These are phyloP conservation scores for Globodera ellingtonae DNA, from an alignment of 1,140 invertebrate species.

Conservation along the genomic window DNA sequence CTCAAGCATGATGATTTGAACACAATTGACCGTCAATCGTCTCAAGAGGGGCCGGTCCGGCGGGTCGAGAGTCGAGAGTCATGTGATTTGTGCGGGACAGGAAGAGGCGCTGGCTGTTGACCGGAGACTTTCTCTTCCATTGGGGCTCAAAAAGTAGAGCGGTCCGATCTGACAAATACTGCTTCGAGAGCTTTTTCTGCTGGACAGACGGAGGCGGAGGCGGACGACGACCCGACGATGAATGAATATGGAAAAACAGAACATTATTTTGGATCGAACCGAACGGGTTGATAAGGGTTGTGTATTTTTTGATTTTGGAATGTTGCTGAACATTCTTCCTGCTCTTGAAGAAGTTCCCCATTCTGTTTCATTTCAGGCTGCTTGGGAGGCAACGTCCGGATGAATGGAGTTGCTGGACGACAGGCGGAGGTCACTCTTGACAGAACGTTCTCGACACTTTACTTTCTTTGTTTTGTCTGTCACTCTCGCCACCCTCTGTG, in stretches of 20 bases:
- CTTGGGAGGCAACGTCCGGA: too few relatives aligned
- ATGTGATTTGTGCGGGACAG: not conserved
- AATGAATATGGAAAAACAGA: too few relatives aligned
- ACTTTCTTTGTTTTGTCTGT: not conserved
- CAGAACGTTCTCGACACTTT: too few relatives aligned
- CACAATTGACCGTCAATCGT: conserved; percentile 2
- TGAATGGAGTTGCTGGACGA: too few relatives aligned
- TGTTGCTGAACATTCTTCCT: too few relatives aligned
- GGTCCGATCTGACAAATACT: not conserved
- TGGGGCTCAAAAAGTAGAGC: not conserved
- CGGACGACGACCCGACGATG: too few relatives aligned
- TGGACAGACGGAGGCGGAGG: not conserved
- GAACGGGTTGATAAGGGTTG: too few relatives aligned
- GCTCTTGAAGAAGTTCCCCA: too few relatives aligned
- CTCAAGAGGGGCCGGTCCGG: not conserved
- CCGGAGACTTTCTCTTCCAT: not conserved
- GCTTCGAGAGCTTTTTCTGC: not conserved
- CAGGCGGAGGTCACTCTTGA: too few relatives aligned
- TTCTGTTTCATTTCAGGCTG: too few relatives aligned
- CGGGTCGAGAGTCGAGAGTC: not conserved
- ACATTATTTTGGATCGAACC: too few relatives aligned
- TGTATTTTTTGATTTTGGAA: too few relatives aligned
- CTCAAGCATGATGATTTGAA: conserved; percentile 1
- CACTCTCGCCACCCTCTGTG: not conserved
- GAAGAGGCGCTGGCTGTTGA: not conserved